These are phyloP conservation scores for Suncus etruscus DNA, from an alignment of 2,113 vertebrate species.

Conservation along the genomic window DNA sequence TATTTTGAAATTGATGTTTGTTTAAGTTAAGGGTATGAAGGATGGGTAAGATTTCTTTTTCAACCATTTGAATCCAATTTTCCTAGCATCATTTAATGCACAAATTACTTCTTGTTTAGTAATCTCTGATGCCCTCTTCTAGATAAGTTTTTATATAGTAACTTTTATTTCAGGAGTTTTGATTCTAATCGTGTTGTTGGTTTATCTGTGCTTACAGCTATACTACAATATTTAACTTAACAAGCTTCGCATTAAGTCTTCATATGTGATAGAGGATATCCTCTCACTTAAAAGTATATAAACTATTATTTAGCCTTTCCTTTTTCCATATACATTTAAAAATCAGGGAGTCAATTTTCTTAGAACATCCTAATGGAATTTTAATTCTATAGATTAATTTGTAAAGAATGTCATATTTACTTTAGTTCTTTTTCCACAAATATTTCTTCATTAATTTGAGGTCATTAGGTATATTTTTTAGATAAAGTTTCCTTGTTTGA, in stretches of 20 bases:
- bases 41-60: background rate
- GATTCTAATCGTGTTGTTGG: background rate
- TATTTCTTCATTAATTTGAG: background rate
- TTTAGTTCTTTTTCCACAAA: background rate
- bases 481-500: background rate
- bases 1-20: background rate
- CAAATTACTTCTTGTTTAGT: background rate
- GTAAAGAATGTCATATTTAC: background rate
- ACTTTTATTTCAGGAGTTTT: background rate
- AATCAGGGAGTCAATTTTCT: slow-evolving; percentile 39
- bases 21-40: background rate
- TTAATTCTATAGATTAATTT: background rate
- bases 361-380: background rate
- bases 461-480: slow-evolving; percentile 33
- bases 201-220: background rate
- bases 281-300: background rate
- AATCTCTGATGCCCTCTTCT: background rate
- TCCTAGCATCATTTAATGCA: background rate
- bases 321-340: background rate
- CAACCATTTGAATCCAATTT: background rate
- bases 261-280: background rate
- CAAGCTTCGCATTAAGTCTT: background rate
- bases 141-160: background rate
- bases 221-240: background rate
- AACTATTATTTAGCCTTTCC: background rate